Evolutionary conservation across 1,140 invertebrate genomes (phyloP).

Genomic region (Kradibia gibbosae): DNA sequence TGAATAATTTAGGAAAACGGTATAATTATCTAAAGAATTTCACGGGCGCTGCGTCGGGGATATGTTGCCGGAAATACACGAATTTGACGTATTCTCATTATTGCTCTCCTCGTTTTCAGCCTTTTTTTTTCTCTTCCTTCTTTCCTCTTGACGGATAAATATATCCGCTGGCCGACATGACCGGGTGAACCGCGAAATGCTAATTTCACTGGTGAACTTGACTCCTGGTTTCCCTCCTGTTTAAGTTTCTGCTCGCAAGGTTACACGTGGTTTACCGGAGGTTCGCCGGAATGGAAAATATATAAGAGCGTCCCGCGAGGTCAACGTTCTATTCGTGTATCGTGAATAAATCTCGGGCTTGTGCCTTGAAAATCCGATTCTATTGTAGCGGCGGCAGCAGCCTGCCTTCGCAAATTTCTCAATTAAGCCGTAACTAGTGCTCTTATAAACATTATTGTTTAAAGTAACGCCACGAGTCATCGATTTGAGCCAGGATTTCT

Average conservation of each 20-base stretch:
- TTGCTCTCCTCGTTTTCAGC: no score
- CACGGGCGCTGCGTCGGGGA: neutral
- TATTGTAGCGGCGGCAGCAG: no score
- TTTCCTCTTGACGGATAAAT: slow-evolving; percentile 6
- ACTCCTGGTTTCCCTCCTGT: neutral
- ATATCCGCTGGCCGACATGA: slow-evolving; percentile 11
- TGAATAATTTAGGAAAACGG: neutral
- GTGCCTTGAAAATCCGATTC: no score
- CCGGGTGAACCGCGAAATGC: neutral
- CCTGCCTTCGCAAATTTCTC: no score
- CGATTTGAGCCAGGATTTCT: no score
- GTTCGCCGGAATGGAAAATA: neutral
- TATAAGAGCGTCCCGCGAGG: neutral
- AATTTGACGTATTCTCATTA: neutral
- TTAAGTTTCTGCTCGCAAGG: neutral
- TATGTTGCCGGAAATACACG: slow-evolving; percentile 8
- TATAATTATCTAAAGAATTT: neutral
- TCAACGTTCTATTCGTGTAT: neutral
- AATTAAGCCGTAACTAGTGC: no score
- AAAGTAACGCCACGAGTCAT: no score
- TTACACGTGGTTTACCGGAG: slow-evolving; percentile 6
- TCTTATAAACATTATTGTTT: no score
- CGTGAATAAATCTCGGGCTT: neutral
- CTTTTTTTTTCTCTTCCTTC: slow-evolving; percentile 2
- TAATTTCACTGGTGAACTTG: slow-evolving; percentile 39